phyloP scores from a whole-genome alignment of 2,888 invertebrate species.

The Alloscopus bannaensis region DNA sequence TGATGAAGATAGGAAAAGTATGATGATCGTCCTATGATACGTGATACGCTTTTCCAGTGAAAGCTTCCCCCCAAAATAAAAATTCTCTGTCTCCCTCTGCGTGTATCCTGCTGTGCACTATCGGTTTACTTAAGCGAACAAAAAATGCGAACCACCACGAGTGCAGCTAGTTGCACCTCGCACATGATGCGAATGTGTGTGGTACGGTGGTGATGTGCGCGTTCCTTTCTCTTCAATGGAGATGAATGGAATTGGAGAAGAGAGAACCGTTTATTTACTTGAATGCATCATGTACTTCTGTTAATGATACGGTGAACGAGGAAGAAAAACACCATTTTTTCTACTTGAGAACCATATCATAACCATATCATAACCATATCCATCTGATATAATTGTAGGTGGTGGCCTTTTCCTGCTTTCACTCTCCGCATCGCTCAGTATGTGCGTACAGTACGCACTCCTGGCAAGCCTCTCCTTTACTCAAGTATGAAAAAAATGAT shows the following conservation, averaged over 20 bases:
- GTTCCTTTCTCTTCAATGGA: no score
- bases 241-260: neutral
- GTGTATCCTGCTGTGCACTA: constrained; percentile 24
- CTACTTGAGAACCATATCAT: constrained; percentile 8
- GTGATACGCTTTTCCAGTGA: constrained; percentile 15
- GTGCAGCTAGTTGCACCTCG: no score
- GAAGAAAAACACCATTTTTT: neutral
- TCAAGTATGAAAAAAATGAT: neutral
- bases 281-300: constrained; percentile 17
- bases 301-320: constrained; percentile 17
- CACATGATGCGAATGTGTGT: no score
- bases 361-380: constrained; percentile 26
- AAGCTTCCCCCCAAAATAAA: no score
- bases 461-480: neutral
- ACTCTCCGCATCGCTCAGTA: constrained; percentile 9
- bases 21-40: constrained; percentile 7
- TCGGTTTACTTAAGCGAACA: constrained; percentile 26
- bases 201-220: no score
- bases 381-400: constrained; percentile 23
- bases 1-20: neutral
- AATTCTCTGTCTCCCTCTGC: neutral
- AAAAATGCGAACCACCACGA: no score
- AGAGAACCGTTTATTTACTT: constrained; percentile 32
- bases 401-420: constrained; percentile 8
- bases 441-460: no score